Evolutionary conservation across 1,140 invertebrate species (phyloP).

Genomic region (Ptiloglossa arizonensis): DNA sequence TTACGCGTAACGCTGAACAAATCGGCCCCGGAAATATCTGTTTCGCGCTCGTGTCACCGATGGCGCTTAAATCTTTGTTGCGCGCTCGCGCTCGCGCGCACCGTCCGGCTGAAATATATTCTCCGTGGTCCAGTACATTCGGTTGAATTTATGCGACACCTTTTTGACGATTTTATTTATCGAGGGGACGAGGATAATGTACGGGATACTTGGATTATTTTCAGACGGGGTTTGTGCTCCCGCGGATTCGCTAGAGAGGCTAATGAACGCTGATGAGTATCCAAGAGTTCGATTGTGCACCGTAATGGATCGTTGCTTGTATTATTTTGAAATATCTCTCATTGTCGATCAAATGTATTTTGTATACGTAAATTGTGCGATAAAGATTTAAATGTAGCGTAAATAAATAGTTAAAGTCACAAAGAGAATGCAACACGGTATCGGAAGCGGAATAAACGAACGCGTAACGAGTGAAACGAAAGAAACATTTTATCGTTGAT

Average conservation of each 20-base stretch:
- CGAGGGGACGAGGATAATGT: not conserved
- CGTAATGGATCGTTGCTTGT: not conserved
- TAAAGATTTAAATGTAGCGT: too few relatives aligned
- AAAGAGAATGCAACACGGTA: too few relatives aligned
- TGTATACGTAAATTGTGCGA: too few relatives aligned
- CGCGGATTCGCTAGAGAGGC: not conserved
- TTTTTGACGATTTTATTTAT: constrained; percentile 40
- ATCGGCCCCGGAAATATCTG: constrained; percentile 35
- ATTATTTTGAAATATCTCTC: too few relatives aligned
- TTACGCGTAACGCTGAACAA: constrained; percentile 28
- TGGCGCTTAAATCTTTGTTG: constrained; percentile 30
- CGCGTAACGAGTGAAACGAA: too few relatives aligned
- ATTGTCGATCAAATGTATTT: too few relatives aligned
- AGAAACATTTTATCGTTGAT: too few relatives aligned
- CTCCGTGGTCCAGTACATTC: not conserved
- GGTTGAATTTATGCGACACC: constrained; percentile 8
- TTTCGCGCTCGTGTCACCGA: constrained; percentile 2
- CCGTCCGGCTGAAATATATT: not conserved
- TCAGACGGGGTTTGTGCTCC: not conserved
- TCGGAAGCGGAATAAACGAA: too few relatives aligned
- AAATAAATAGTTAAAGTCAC: too few relatives aligned
- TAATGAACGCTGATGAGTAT: constrained; percentile 2
- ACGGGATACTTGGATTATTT: constrained; percentile 6
- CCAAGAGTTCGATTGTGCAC: not conserved
- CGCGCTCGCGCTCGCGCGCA: not conserved